Evolutionary conservation across 2,888 invertebrate species (phyloP).

Genomic region (Mystacides longicornis): DNA sequence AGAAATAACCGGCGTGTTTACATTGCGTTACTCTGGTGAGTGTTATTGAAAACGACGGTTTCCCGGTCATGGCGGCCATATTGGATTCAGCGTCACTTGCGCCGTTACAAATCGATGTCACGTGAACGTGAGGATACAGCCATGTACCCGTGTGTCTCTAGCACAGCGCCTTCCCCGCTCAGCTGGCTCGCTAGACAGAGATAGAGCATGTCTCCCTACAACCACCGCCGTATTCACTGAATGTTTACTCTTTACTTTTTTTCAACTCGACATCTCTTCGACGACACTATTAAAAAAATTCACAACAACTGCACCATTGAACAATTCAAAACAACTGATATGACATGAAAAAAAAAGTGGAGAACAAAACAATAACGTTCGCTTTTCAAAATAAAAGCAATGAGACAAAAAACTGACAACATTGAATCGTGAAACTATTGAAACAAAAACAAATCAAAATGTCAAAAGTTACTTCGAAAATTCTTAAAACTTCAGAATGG

Average conservation of each 20-base stretch:
- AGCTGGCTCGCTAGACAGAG: constrained; percentile 14
- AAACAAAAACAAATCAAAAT: background rate
- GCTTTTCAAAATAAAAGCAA: background rate
- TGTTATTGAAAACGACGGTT: constrained; percentile 5
- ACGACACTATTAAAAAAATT: too few species aligned
- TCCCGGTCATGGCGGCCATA: constrained; percentile 20
- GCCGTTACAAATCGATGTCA: constrained; percentile 32
- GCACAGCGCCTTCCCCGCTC: constrained; percentile 12
- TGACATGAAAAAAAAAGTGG: too few species aligned
- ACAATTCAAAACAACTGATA: too few species aligned
- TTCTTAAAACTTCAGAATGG: background rate
- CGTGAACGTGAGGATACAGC: constrained; percentile 26
- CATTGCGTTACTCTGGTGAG: too few species aligned
- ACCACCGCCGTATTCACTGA: background rate
- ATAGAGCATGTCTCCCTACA: background rate
- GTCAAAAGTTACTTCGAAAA: background rate
- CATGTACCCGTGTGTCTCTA: constrained; percentile 3
- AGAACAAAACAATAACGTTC: too few species aligned
- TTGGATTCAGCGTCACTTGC: constrained; percentile 24
- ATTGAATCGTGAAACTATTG: background rate
- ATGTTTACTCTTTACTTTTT: background rate
- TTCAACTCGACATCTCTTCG: background rate
- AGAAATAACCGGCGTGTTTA: too few species aligned
- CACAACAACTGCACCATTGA: too few species aligned
- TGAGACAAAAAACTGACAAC: background rate